Conservation (phyloP, 1,140 invertebrate species). For the Galendromus occidentalis region DNA sequence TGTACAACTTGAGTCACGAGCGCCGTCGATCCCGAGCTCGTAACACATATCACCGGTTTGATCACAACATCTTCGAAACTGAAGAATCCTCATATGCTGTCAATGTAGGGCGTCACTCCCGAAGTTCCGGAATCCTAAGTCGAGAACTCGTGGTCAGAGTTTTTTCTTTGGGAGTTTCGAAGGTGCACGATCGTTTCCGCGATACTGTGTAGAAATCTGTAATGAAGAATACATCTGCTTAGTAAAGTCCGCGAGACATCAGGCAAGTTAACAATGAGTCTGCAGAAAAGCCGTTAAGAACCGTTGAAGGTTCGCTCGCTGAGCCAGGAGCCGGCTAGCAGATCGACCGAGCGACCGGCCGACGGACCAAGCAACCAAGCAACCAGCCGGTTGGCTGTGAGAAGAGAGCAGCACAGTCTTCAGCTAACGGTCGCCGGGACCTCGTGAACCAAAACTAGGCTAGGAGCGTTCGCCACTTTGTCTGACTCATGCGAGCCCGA, state of each 20-base stretch:
- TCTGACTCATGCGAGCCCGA: background rate
- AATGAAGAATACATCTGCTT: background rate
- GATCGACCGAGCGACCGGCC: background rate
- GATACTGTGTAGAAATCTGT: conserved; percentile 9
- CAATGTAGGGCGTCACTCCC: background rate
- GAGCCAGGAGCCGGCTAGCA: background rate
- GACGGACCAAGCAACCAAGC: background rate
- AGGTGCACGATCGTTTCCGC: background rate
- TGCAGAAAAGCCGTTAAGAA: conserved; percentile 7
- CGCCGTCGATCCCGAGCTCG: background rate
- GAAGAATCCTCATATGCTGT: background rate
- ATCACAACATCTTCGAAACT: background rate
- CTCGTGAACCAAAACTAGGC: background rate
- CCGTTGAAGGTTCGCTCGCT: background rate
- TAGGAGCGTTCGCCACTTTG: background rate
- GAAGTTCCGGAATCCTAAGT: background rate
- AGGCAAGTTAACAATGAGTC: conserved; percentile 1
- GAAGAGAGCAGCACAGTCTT: background rate
- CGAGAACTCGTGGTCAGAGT: background rate
- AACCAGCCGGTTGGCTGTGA: background rate
- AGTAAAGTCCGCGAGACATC: background rate
- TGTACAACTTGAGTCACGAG: too few relatives aligned
- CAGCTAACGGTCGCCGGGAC: background rate
- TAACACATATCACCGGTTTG: background rate
- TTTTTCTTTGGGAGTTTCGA: background rate